These are phyloP conservation scores for Timema cristinae DNA, from an alignment of 2,888 invertebrate species.

Conservation along the genomic window DNA sequence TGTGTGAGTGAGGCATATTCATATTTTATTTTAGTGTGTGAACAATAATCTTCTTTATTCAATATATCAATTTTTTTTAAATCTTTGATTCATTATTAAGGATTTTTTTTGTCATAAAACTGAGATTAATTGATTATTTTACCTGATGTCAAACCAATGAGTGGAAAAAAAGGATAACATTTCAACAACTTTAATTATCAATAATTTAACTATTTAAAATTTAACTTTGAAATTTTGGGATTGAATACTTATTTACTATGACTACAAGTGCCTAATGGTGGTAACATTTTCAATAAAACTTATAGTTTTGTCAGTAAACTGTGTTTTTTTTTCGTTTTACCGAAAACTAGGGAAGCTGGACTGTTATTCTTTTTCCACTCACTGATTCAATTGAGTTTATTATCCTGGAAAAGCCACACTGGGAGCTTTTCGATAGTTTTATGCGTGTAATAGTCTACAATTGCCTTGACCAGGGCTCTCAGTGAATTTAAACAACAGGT, in stretches of 20 bases:
- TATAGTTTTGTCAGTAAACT: too few relatives aligned
- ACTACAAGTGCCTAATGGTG: not conserved
- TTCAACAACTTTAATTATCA: not conserved
- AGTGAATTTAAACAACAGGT: too few relatives aligned
- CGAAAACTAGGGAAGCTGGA: not conserved
- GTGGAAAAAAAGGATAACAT: constrained; percentile 5
- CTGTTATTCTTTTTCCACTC: not conserved
- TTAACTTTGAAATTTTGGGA: not conserved
- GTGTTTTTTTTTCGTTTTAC: not conserved
- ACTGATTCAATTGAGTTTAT: too few relatives aligned
- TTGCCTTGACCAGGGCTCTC: too few relatives aligned
- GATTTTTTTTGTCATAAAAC: not conserved
- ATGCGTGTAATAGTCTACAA: too few relatives aligned
- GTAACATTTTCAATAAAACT: not conserved
- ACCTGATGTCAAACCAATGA: not conserved
- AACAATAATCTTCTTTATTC: not conserved
- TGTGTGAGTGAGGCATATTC: not conserved
- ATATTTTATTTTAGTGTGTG: constrained; percentile 3
- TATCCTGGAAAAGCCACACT: too few relatives aligned
- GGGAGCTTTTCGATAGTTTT: too few relatives aligned
- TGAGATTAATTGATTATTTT: not conserved
- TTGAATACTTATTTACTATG: not conserved
- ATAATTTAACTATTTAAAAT: not conserved
- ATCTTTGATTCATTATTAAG: too few relatives aligned
- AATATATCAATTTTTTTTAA: not conserved